A percentile compares a stretch with the other conserved stretches of the same genome.
These are phyloP conservation scores for Agonopterix subpropinquella DNA, from an alignment of 2,888 invertebrate genomes.

Conservation along the genomic window DNA sequence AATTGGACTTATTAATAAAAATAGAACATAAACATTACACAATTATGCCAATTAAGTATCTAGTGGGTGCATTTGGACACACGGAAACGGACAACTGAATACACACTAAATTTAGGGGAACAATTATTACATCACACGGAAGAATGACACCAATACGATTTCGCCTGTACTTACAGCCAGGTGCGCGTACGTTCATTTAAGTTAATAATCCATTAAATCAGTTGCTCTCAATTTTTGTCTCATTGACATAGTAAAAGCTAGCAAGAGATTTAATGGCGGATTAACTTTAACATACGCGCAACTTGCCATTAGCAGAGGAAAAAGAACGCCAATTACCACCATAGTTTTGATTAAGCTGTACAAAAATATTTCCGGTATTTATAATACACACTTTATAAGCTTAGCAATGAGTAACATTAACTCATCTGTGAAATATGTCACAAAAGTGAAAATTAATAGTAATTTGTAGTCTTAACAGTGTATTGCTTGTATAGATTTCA, in stretches of 20 bases:
- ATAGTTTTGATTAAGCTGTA: slow-evolving; percentile 16
- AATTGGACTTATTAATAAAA: slow-evolving; percentile 27
- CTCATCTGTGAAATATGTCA: slow-evolving; percentile 8
- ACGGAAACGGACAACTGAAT: slow-evolving; percentile 13
- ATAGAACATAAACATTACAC: slow-evolving; percentile 31
- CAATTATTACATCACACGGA: slow-evolving; percentile 4
- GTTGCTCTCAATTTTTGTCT: too few species aligned
- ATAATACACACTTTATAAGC: slow-evolving; percentile 20
- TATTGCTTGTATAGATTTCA: slow-evolving; percentile 52
- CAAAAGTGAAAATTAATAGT: slow-evolving; percentile 5
- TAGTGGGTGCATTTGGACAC: slow-evolving; percentile 38
- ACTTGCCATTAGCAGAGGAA: too few species aligned
- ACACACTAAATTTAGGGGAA: not conserved
- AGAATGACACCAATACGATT: too few species aligned
- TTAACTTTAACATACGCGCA: too few species aligned
- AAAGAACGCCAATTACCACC: too few species aligned
- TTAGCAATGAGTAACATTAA: slow-evolving; percentile 16
- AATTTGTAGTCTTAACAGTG: slow-evolving; percentile 17
- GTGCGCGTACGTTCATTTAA: too few species aligned
- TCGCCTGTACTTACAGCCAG: too few species aligned
- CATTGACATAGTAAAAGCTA: too few species aligned
- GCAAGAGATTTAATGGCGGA: too few species aligned
- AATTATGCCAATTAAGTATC: slow-evolving; percentile 38
- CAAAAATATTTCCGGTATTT: slow-evolving; percentile 26
- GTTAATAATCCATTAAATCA: too few species aligned